Evolutionary conservation across 2,888 invertebrate species (phyloP).

Genomic region (Calliopum simillimum): DNA sequence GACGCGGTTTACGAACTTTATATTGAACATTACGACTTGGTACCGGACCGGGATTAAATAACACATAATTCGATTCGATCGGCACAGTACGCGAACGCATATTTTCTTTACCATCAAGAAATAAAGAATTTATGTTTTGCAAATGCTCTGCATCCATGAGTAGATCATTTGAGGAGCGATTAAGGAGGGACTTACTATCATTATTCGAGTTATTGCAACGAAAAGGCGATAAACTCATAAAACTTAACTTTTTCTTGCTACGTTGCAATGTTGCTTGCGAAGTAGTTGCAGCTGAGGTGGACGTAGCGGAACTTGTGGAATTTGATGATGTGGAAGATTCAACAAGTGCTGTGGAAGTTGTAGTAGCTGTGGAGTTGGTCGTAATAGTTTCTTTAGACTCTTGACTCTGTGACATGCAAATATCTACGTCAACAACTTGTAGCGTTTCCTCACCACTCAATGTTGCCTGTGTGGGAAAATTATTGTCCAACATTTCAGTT

Average conservation of each 20-base stretch:
- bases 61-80: conserved; percentile 65
- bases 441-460: conserved; percentile 52
- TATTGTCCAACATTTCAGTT: conserved; percentile 30
- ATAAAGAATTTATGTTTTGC: conserved; percentile 51
- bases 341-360: conserved; percentile 58
- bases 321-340: conserved; percentile 61
- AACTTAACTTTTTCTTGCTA: conserved; percentile 62
- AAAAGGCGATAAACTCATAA: conserved; percentile 63
- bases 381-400: conserved; percentile 58
- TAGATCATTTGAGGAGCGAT: conserved; percentile 43
- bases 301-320: conserved; percentile 50
- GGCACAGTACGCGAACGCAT: conserved; percentile 64
- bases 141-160: conserved; percentile 57
- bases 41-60: conserved; percentile 66
- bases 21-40: conserved; percentile 65
- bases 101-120: conserved; percentile 54
- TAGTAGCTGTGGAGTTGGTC: conserved; percentile 50
- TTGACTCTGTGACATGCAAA: conserved; percentile 61
- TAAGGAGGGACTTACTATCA: background rate
- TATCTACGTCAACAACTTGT: conserved; percentile 38
- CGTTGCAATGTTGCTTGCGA: conserved; percentile 51
- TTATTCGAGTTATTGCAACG: conserved; percentile 51
- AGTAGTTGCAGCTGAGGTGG: conserved; percentile 49
- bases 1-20: conserved; percentile 64
- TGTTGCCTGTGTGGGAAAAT: conserved; percentile 40